Evolutionary conservation across 2,113 vertebrate genomes (phyloP), one percentile per base, ranked within the genome.

Genomic region (Rhizomys pruinosus): DNA sequence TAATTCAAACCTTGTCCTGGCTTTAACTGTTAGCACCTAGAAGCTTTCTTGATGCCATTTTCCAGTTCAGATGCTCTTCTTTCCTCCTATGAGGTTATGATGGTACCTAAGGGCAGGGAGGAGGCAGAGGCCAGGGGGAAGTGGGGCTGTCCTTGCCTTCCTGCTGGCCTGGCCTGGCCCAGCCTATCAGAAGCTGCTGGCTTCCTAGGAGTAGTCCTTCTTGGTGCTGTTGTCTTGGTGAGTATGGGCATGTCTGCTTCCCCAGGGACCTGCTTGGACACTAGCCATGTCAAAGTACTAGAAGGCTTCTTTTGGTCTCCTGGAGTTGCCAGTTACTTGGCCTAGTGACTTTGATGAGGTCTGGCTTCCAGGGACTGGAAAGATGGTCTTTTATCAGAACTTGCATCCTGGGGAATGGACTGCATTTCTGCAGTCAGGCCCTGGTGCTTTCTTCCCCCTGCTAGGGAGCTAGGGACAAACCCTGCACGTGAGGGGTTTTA

Each of bases 201-300:
- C 64, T 57, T 89, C 87, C 85, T 72, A 57, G 84, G 96, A 93
- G 93, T 85, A 59, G 91, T 94, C 81, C 87, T 96, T 94, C 92
- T 82, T 47, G 92, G 95, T 97, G 96, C 96, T 97, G 78, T 79
- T 84, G 82, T 85, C 87, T 61, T 84, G 78, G 64, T 74, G 66
- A 90, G 47, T 81, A 23, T 74, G 71, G 86, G 88, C 85, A 22
- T 13, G 55, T 71, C 39, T 20, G 44, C 34, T 59, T 91, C 81
- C 72, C 73, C 37, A 52, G 61, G 42, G 6, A 66, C 47, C 71
- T 68, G 61, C 89, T 61, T 64, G 39, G 69, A 57, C 42, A 2
- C 69, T 64, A 69, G 64, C 88, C 71, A 32, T 8, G 19, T 84
- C 84, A 73, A 20, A 91, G 78, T 27, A 17, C 55, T 15, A 4